Base-by-base conservation (phyloP, 2,888 invertebrate genomes). In the Standfussiana lucernea region DNA sequence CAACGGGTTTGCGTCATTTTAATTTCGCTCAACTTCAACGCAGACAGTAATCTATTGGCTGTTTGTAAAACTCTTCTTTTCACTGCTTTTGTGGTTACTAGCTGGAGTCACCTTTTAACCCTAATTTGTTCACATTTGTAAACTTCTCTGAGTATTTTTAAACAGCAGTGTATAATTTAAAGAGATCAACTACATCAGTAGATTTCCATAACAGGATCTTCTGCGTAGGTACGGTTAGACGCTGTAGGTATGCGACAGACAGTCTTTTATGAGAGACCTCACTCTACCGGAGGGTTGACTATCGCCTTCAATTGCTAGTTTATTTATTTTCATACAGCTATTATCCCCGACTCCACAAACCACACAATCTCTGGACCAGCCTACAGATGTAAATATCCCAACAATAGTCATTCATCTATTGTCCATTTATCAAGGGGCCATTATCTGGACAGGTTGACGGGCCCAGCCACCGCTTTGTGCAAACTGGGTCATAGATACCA, bases 401-500 rank as follows among this genome's bases (percentile, higher is more conserved):
- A 81, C 87, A 87, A 83, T 87, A 66, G 73, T 67, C 68, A 81
- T 80, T 82, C 73, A 74, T 56, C 76, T 67, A 85, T 85, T 87
- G 85, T 87, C 56, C 66, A 66, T 86, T 86, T 83, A 84, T 83
- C 84, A 67, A 47, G 24, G 10, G 24, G 24, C 68, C 47, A 83
- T 83, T 71, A 71, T 85, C 75, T 53, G 69, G 69, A 71, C 78
- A 78, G 85, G 78, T 82, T 82, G 85, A 81, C 85, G 72, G 61
- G 64, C 77, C 77, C 76, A 42, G 59, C 32, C 35, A n/a, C n/a
- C 86, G 76, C 83, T 79, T 86, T 86, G 80, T 86, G 64, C n/a
- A 71, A 86, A 86, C 80, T 86, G 37, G 86, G 86, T 86, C 88
- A 76, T 59, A 77, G 83, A 86, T 87, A 82, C 72, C 53, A 80